Conservation (phyloP, 2,113 vertebrate genomes). For the Tautogolabrus adspersus region DNA sequence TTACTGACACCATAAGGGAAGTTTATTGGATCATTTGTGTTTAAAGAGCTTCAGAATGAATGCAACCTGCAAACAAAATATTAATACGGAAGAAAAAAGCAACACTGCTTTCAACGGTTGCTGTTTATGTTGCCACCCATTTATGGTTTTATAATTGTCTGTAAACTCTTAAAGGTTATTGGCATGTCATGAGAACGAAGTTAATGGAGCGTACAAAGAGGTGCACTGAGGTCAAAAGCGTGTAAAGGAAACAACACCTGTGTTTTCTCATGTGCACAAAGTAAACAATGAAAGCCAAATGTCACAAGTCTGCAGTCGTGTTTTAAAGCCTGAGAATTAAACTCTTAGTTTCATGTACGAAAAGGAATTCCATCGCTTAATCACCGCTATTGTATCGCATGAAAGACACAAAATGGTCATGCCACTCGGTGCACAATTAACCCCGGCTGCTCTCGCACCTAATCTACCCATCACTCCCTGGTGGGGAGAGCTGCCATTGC, state of each 20-base stretch:
- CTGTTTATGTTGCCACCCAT: neutral
- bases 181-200: neutral
- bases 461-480: constrained; percentile 51
- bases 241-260: constrained; percentile 22
- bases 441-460: constrained; percentile 59
- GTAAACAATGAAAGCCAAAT: constrained; percentile 30
- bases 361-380: constrained; percentile 40
- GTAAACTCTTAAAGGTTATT: neutral
- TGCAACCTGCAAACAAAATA: neutral
- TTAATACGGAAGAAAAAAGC: neutral
- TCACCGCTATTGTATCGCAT: constrained; percentile 56
- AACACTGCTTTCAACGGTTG: neutral
- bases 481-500: constrained; percentile 38
- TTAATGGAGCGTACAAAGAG: constrained; percentile 9
- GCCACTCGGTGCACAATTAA: constrained; percentile 59
- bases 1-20: neutral
- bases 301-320: neutral
- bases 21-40: constrained; percentile 1
- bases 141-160: neutral
- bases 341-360: constrained; percentile 44
- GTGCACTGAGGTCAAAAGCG: neutral
- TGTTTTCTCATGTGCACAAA: constrained; percentile 4
- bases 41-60: neutral
- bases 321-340: constrained; percentile 29
- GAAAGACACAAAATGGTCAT: constrained; percentile 59